Evolutionary conservation across 2,113 vertebrate genomes (phyloP).

Genomic region (Pteruthius melanotis): DNA sequence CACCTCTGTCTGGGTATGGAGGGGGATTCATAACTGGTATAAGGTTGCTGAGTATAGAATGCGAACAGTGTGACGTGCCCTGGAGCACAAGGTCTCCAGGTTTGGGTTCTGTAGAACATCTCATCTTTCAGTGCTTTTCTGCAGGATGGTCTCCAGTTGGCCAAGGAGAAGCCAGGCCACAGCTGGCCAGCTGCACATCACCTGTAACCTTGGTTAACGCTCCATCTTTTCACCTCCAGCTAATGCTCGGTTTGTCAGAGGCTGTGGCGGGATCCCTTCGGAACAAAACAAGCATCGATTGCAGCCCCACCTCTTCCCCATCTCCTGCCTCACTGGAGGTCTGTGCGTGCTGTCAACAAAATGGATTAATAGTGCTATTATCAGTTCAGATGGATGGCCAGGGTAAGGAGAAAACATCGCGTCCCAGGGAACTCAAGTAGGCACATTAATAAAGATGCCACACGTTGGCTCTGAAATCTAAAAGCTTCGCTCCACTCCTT

Average conservation of each 20-base stretch:
- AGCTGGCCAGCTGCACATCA: not conserved
- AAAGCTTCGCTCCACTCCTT: not conserved
- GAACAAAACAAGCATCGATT: constrained; percentile 5
- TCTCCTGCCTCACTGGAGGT: constrained; percentile 48
- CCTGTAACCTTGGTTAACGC: accelerated
- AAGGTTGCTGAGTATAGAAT: not conserved
- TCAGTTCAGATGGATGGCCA: constrained; percentile 58
- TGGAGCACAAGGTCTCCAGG: not conserved
- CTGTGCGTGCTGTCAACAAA: constrained; percentile 44
- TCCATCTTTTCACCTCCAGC: not conserved
- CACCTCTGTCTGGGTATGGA: accelerated
- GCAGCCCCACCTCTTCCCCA: constrained; percentile 23
- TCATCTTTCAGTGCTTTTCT: not conserved
- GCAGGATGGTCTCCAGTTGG: not conserved
- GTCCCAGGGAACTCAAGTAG: constrained; percentile 48
- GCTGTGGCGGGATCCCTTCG: not conserved
- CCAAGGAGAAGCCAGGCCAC: not conserved
- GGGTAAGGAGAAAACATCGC: constrained; percentile 55
- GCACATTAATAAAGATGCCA: constrained; percentile 62
- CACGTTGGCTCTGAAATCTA: constrained; percentile 10
- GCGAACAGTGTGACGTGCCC: accelerated
- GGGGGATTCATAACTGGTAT: too few relatives aligned
- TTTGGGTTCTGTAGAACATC: not conserved
- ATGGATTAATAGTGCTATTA: constrained; percentile 67
- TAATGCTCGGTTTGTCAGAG: not conserved